phyloP scores from a whole-genome alignment of 2,888 invertebrate genomes.

The Eulithis prunata region DNA sequence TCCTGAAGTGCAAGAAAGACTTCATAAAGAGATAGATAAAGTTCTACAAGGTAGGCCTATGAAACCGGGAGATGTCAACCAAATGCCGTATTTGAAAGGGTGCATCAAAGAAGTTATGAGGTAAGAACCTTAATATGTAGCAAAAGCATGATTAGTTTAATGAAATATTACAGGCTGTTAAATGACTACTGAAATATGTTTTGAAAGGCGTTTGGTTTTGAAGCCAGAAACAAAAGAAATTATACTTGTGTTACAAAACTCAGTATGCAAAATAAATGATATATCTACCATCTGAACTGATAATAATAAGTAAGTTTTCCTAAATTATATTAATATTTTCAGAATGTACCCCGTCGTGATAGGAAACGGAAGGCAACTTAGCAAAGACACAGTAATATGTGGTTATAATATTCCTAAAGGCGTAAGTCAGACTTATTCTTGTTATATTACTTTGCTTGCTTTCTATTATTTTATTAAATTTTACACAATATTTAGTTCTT shows the following conservation, averaged over 20 bases:
- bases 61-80: constrained; percentile 83
- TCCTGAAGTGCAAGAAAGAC: constrained; percentile 86
- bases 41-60: constrained; percentile 76
- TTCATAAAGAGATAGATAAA: constrained; percentile 84
- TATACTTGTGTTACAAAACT: no score
- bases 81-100: constrained; percentile 88
- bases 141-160: no score
- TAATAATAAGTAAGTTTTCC: no score
- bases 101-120: constrained; percentile 90
- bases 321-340: constrained; percentile 45
- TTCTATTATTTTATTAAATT: no score
- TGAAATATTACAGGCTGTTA: no score
- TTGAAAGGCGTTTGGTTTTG: no score
- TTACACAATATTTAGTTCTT: no score
- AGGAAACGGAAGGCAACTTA: constrained; percentile 89
- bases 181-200: no score
- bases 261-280: no score
- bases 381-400: constrained; percentile 87
- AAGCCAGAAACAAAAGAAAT: no score
- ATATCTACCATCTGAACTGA: no score
- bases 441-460: no score
- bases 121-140: constrained; percentile 59
- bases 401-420: constrained; percentile 91
- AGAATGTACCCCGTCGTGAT: constrained; percentile 91
- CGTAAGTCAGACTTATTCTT: constrained; percentile 73